Evolutionary conservation across 2,888 invertebrate species (phyloP), one percentile per base, ranked within the genome.

Genomic region (Mayetiola destructor): DNA sequence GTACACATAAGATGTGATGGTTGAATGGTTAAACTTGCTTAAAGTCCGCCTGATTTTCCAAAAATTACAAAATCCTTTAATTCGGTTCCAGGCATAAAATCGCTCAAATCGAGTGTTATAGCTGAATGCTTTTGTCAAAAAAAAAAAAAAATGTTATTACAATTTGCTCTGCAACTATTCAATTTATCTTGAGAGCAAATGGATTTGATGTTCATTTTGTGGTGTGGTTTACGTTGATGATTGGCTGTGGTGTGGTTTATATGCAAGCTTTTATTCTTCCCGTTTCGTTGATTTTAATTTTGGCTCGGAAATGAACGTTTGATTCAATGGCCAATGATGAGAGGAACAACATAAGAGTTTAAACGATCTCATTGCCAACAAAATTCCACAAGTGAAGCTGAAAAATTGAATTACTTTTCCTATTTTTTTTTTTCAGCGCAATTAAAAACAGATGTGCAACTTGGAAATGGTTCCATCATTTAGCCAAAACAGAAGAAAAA

Each of bases 381-480:
- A 48, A n/a, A 27, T 48, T 23, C 48, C 23, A 42, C 12, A 36
- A 42, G 9, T 21, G 27, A 48, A 48, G 27, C 20, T 48, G 48
- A n/a, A n/a, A n/a, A n/a, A n/a, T n/a, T n/a, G n/a, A n/a, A n/a
- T n/a, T n/a, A n/a, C n/a, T n/a, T n/a, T n/a, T n/a, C n/a, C n/a
- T n/a, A n/a, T n/a, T n/a, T 48, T 48, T 48, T 48, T 48, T 27
- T 48, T 48, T 48, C 27, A 27, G 48, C n/a, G n/a, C 48, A 48
- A 48, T 48, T 48, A 48, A 48, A 48, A 48, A 14, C 48, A 48
- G 48, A 48, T 48, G 48, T 27, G 48, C 27, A 27, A 48, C 48
- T 27, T 48, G n/a, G n/a, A n/a, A n/a, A n/a, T n/a, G n/a, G n/a
- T n/a, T n/a, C n/a, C n/a, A n/a, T n/a, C n/a, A n/a, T n/a, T n/a